Conservation (phyloP, 2,113 vertebrate genomes). For the Chamaetylas fuelleborni region DNA sequence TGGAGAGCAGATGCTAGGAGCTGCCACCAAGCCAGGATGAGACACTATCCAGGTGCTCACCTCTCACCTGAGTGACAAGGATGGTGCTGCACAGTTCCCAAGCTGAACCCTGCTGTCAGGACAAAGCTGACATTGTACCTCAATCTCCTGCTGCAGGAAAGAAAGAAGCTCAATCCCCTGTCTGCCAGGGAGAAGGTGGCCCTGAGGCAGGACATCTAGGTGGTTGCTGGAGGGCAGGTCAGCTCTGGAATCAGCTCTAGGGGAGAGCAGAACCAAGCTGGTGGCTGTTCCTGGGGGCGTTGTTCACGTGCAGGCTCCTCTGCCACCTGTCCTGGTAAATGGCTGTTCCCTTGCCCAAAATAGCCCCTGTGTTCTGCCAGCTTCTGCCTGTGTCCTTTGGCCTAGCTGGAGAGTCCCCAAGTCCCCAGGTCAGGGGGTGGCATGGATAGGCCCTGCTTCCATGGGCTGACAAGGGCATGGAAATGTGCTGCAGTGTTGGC, state of each 20-base stretch:
- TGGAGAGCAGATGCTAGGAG: neutral
- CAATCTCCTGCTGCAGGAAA: neutral
- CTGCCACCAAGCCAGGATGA: neutral
- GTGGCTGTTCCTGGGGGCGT: neutral
- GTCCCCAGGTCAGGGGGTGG: neutral
- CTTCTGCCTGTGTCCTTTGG: slow-evolving; percentile 5
- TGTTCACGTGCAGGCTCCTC: neutral
- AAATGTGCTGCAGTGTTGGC: neutral
- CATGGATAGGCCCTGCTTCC: neutral
- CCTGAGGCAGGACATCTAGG: neutral
- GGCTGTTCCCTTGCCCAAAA: slow-evolving; percentile 28
- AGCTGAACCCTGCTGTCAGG: neutral
- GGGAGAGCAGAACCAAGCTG: neutral
- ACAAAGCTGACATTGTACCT: neutral
- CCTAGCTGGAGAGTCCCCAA: slow-evolving; percentile 7
- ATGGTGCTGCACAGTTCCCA: neutral
- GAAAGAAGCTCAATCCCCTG: neutral
- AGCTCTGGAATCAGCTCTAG: neutral
- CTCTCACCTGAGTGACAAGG: neutral
- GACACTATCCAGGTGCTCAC: neutral
- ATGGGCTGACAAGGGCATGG: neutral
- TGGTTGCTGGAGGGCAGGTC: neutral
- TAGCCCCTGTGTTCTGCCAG: slow-evolving; percentile 25
- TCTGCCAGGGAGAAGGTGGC: neutral
- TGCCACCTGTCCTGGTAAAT: neutral